phyloP scores from a whole-genome alignment of 2,888 invertebrate genomes.

The Caenorhabditis sp. region DNA sequence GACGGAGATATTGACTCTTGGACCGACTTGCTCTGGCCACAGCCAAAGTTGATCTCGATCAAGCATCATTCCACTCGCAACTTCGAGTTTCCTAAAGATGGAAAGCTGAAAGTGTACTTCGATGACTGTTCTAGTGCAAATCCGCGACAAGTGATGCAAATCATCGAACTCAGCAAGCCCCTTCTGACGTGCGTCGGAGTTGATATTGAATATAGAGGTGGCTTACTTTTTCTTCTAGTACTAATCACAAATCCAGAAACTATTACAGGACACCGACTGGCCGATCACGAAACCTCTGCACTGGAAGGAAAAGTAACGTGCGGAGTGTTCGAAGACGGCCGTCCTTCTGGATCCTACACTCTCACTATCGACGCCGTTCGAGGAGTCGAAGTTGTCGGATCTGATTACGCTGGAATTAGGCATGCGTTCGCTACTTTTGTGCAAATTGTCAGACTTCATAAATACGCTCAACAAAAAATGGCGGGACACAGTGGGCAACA shows the following conservation, averaged over 20 bases:
- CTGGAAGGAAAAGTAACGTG: slow-evolving; percentile 68
- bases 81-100: slow-evolving; percentile 64
- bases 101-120: slow-evolving; percentile 71
- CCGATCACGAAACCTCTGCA: slow-evolving; percentile 64
- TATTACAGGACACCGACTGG: slow-evolving; percentile 57
- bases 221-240: neutral
- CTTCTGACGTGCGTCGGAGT: slow-evolving; percentile 60
- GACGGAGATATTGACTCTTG: slow-evolving; percentile 79
- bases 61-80: slow-evolving; percentile 28
- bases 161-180: slow-evolving; percentile 66
- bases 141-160: slow-evolving; percentile 72
- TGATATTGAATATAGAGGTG: slow-evolving; percentile 74
- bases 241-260: slow-evolving; percentile 18
- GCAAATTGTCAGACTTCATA: slow-evolving; percentile 71
- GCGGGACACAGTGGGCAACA: neutral
- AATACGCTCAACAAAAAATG: slow-evolving; percentile 41
- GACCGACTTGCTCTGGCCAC: slow-evolving; percentile 83
- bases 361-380: slow-evolving; percentile 63
- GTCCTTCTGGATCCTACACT: slow-evolving; percentile 69
- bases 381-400: slow-evolving; percentile 82
- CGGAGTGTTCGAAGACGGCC: slow-evolving; percentile 69
- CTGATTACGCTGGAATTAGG: slow-evolving; percentile 82
- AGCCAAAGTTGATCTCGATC: slow-evolving; percentile 82
- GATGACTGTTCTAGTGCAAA: slow-evolving; percentile 67
- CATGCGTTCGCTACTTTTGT: slow-evolving; percentile 80